Base-by-base conservation (phyloP, 2,888 invertebrate species). In the Epinotia bilunana region DNA sequence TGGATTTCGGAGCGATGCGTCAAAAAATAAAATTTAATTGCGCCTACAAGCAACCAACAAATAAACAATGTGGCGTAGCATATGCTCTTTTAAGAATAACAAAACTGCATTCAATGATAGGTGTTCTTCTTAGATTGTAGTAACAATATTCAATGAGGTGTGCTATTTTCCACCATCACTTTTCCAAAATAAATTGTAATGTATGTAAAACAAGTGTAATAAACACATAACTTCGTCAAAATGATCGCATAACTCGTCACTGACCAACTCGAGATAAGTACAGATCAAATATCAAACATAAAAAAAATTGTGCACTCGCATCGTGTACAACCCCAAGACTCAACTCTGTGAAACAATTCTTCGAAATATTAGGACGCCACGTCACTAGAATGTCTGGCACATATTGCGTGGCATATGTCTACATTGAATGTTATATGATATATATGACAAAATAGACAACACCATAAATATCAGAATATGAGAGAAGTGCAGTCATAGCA, bases 301-400 rank as follows among this genome's bases (percentile, higher is more conserved):
- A 7, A 39, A 33, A 33, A 39, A 1, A 39, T 2, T 33, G 60
- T 11, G 60, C 46, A 43, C 69, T 74, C 74, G 63, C 74, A 64
- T 70, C 49, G 39, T 16, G n/a, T 23, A 69, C 57, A 58, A 58
- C 18, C 73, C 63, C 49, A 20, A 12, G 16, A 53, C n/a, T 55
- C 23, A 67, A 73, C 20, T 63, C 49, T 33, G 62, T 39, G 39
- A n/a, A 64, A 61, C 46, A 62, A 69, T 49, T 63, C 57, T 46
- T 0, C n/a, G 57, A 68, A 67, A 33, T 53, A 69, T 20, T 20
- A 68, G 33, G 57, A 39, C 43, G 18, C 43, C 20, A 68, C 43
- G 20, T 68, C 67, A 57, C 55, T 43, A 11, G 23, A 33, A 61
- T 33, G 33, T 28, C 33, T 33, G 6, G 33, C 33, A 28, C 33